Base-by-base conservation (phyloP, 2,888 invertebrate species). In the Thera obeliscata region DNA sequence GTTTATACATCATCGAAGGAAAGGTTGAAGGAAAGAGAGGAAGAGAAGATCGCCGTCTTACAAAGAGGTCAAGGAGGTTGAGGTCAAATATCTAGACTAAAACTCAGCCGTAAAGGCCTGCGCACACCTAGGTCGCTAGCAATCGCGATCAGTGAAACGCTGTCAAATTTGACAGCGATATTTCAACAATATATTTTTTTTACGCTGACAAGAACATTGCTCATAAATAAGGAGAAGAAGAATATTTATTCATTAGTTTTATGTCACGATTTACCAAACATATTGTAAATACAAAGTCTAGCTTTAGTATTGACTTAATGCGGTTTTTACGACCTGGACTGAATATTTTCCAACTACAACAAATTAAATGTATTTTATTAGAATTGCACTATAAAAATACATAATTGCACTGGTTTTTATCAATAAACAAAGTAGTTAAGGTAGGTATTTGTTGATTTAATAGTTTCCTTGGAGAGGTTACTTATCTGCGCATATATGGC, bases 261-360 rank as follows among this genome's bases (percentile, higher is more conserved):
- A 41, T 66, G 70, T 81, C 81, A 82, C 84, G 84, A 84, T 80
- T 68, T 70, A 67, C 66, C 59, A 56, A 56, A 76, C 59, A 80
- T 78, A 80, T 81, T 83, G 81, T 84, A 78, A 80, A 78, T 81
- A 83, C 83, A 81, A 78, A 83, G 83, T 79, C 78, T 81, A 56
- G 61, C 73, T 74, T 66, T 72, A 76, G 66, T 58, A 49, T 64
- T 64, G 59, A 56, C 58, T 61, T 62, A 72, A 65, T 69, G 67
- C 43, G 64, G 63, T 60, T 62, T 69, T 73, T 65, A 71, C 58
- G 57, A 69, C 62, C 63, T 61, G 57, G 56, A 12, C 61, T 66
- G 46, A 66, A 66, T 54, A 61, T 57, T 61, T 66, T 58, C 50
- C 2, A 50, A 46, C 61, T 54, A 61, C 61, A 35, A 43, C 33